Conservation (phyloP, 1,140 invertebrate species). For the Apis cerana region DNA sequence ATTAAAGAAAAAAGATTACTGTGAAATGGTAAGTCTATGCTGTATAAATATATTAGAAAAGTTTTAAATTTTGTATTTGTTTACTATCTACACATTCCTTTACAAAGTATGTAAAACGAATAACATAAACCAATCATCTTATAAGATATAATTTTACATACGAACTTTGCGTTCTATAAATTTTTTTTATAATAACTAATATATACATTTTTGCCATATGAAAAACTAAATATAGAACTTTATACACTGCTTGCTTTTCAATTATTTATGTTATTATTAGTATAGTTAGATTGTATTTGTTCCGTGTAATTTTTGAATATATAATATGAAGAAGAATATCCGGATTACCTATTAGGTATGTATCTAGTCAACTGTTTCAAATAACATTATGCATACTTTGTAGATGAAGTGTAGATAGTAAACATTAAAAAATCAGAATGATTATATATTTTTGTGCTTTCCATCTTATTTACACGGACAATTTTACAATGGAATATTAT, state of each 20-base stretch:
- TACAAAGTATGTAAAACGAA: conserved; percentile 35
- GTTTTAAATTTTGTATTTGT: conserved; percentile 41
- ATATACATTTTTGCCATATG: background rate
- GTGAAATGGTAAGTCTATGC: conserved; percentile 43
- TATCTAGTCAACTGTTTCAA: conserved; percentile 41
- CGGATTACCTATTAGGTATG: conserved; percentile 49
- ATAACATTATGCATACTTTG: conserved; percentile 50
- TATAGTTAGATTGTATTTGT: conserved; percentile 13
- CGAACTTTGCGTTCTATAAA: conserved; percentile 1
- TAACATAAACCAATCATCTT: conserved; percentile 5
- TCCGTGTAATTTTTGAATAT: conserved; percentile 1
- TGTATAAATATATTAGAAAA: conserved; percentile 40
- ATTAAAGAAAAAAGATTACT: conserved; percentile 26
- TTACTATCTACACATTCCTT: conserved; percentile 57
- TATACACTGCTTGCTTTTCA: background rate
- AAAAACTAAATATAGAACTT: background rate
- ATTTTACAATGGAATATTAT: background rate
- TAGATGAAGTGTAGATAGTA: conserved; percentile 56
- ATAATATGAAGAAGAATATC: conserved; percentile 7
- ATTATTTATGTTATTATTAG: conserved; percentile 20
- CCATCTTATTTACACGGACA: conserved; percentile 38
- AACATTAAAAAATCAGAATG: conserved; percentile 30
- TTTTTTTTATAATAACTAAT: conserved; percentile 15
- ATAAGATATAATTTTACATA: conserved; percentile 24
- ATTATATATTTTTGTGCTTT: conserved; percentile 37